Base-by-base conservation (phyloP, 2,113 vertebrate species). In the Dicerorhinus sumatrensis region DNA sequence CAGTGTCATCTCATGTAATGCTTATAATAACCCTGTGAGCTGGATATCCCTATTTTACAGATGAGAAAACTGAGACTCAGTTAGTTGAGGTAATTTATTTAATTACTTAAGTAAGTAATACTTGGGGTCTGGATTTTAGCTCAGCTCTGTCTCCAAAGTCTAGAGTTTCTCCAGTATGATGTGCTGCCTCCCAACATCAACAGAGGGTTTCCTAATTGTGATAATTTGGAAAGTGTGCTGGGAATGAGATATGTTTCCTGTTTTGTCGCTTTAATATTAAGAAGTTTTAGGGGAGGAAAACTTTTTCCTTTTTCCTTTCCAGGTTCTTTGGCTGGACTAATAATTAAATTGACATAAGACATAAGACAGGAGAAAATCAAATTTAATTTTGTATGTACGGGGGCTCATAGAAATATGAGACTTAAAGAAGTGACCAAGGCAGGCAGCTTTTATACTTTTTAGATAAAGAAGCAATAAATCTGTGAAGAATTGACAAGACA, bases 1-100 rank as follows among this genome's bases (percentile, higher is more conserved):
- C 73, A 7, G 1, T 17, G 31, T 21, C 31, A 16, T 65, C 20
- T 2, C 1, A 0, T 11, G 5, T 14, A 29, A 27, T 18, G 42
- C 18, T 29, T 56, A 1, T 13, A 11, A 33, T 27, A 80, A 2
- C 54, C 33, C 25, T 20, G 4, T 1, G 36, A 46, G 58, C 46
- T 56, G 27, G 33, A 25, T 27, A 4, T 27, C 11, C 16, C 39
- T 10, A 0, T 87, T n/a, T n/a, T 48, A 5, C 1, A 42, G 56
- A 62, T 51, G 63, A 83, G 67, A 27, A 85, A 27, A 46, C n/a
- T 11, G 39, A 92, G 69, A 10, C 63, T 79, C 14, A 36, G 25
- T 36, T 67, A 51, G 20, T 20, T 46, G 63, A 60, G 70, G 54
- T 36, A 12, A 73, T 33, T 75, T 36, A 17, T 51, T 23, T n/a